Conservation (phyloP, 2,113 vertebrate species). For the Etheostoma spectabile region DNA sequence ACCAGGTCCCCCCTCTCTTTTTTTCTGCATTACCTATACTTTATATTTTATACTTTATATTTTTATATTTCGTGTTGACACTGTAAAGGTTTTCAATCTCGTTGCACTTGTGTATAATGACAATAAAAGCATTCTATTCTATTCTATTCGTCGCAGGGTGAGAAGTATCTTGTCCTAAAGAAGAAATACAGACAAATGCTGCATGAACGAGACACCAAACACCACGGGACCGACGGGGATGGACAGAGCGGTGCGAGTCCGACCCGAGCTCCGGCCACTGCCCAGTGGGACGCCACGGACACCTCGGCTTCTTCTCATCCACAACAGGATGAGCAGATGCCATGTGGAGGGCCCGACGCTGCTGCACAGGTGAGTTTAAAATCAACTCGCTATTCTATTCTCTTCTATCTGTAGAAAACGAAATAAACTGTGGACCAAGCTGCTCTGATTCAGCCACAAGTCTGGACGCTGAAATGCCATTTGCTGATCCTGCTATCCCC, state of each 20-base stretch:
- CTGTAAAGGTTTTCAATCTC: no score
- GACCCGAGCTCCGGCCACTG: conserved; percentile 19
- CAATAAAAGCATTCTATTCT: no score
- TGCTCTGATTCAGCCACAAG: conserved; percentile 7
- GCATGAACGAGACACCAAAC: conserved; percentile 63
- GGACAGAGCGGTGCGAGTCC: conserved; percentile 14
- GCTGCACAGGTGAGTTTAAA: conserved; percentile 68
- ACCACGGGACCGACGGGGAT: conserved; percentile 6
- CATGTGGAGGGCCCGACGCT: conserved; percentile 34
- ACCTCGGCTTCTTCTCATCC: background rate
- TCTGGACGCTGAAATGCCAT: background rate
- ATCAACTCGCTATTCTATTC: background rate
- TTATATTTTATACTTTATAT: no score
- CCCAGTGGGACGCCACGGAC: conserved; percentile 49
- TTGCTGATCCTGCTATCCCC: background rate
- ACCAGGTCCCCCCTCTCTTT: no score
- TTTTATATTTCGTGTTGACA: no score
- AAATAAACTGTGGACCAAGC: background rate
- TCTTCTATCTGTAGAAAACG: background rate
- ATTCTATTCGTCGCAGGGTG: conserved; percentile 75
- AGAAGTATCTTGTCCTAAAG: conserved; percentile 85
- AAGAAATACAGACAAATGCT: conserved; percentile 84
- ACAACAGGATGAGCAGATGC: conserved; percentile 39
- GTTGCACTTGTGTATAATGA: no score
- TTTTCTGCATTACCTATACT: no score